Evolutionary conservation across 2,888 invertebrate genomes (phyloP), one percentile per base, ranked within the genome.

Genomic region (Macroteleia sp.): DNA sequence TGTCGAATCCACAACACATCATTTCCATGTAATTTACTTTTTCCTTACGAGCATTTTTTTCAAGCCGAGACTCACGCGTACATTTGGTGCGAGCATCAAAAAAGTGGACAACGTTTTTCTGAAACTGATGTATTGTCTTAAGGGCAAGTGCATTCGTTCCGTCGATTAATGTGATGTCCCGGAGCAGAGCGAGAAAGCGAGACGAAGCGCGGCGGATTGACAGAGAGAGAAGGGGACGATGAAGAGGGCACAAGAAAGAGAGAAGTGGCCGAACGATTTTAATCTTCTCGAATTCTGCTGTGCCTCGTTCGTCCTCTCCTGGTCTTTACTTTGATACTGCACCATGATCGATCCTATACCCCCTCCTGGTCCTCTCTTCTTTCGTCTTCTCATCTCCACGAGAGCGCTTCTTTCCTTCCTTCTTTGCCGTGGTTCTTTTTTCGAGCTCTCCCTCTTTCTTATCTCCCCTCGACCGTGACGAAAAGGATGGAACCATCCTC

Each of bases 231-330:
- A 25, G 28, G 12, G 25, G 32, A 17, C 1, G 22, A 52, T 14
- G 10, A 32, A 48, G 42, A 14, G 32, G 36, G 20, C 16, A 36
- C n/a, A 39, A 64, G 52, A 42, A 50, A 17, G 54, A 59, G 64
- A 39, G 59, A 70, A 70, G 64, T 54, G 52, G 56, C 30, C 44
- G 62, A 71, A 46, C 79, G 76, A 79, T 79, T 79, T 79, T 77
- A 77, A 79, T 79, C 79, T 79, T 76, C 69, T 75, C 71, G 71
- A 71, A 56, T 71, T 71, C 75, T 73, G 42, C 61, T 71, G 70
- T 44, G 66, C 71, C 66, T 70, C 67, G 56, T 77, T 75, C 73
- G 79, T 71, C 66, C 62, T 74, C n/a, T n/a, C n/a, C 56, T 41
- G 62, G 67, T 80, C 73, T 76, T 76, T 69, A 76, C 69, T 69